Conservation (phyloP, 2,797 vertebrate genomes). For the Cynopterus sphinx region DNA sequence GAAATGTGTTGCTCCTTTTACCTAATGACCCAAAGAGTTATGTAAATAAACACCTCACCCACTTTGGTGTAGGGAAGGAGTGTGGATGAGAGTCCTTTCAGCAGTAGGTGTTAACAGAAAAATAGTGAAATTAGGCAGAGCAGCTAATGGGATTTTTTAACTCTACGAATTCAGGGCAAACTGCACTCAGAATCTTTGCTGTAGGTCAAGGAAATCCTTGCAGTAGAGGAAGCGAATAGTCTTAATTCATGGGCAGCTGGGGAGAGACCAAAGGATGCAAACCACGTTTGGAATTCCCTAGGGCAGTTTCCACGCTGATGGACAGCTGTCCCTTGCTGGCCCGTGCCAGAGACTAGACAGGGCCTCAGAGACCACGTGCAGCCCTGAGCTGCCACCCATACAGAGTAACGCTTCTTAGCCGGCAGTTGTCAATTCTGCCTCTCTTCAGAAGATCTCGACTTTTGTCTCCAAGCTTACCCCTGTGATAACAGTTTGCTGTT, state of each 20-base stretch:
- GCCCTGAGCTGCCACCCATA: not conserved
- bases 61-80: not conserved
- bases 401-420: not conserved
- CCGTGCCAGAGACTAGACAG: not conserved
- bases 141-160: not conserved
- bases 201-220: constrained; percentile 16
- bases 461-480: not conserved
- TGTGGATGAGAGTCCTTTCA: not conserved
- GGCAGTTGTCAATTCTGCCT: not conserved
- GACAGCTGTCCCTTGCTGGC: not conserved
- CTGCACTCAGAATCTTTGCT: constrained; percentile 19
- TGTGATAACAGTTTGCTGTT: not conserved
- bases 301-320: not conserved
- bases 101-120: not conserved
- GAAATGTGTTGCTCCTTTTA: not conserved
- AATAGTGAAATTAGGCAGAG: not conserved
- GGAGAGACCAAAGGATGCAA: not conserved
- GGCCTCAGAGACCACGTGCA: not conserved
- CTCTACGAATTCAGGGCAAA: not conserved
- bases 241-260: not conserved
- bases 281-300: not conserved
- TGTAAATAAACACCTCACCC: constrained; percentile 9
- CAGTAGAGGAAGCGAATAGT: not conserved
- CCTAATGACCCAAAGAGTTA: constrained; percentile 43
- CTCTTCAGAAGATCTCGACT: not conserved